phyloP scores from a whole-genome alignment of 1,140 invertebrate genomes.

The Ganaspis sp. region DNA sequence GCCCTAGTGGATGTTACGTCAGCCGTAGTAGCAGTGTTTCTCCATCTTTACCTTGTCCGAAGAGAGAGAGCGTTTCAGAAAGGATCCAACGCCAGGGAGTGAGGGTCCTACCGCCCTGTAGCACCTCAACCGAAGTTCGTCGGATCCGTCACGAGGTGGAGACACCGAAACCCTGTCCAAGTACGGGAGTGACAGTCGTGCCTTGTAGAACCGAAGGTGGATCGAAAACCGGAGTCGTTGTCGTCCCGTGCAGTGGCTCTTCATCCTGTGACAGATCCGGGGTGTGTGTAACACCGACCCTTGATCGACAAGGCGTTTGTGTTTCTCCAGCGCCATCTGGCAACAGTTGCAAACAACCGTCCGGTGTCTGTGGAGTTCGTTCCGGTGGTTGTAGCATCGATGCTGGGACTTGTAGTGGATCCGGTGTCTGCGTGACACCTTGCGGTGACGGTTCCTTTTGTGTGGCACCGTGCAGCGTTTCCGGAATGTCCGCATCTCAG shows the following conservation, averaged over 20 bases:
- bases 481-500: slow-evolving; percentile 57
- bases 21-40: slow-evolving; percentile 49
- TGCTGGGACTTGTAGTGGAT: slow-evolving; percentile 54
- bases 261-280: slow-evolving; percentile 58
- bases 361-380: slow-evolving; percentile 63
- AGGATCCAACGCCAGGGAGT: slow-evolving; percentile 58
- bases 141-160: slow-evolving; percentile 63
- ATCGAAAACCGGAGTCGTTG: slow-evolving; percentile 67
- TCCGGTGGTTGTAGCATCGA: slow-evolving; percentile 62
- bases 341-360: slow-evolving; percentile 59
- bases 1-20: slow-evolving; percentile 58
- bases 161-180: slow-evolving; percentile 57
- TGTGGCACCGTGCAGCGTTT: slow-evolving; percentile 62
- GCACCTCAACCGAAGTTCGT: slow-evolving; percentile 60
- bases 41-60: slow-evolving; percentile 62
- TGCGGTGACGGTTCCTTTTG: slow-evolving; percentile 62
- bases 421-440: slow-evolving; percentile 60
- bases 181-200: slow-evolving; percentile 69
- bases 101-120: slow-evolving; percentile 59
- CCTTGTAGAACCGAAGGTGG: slow-evolving; percentile 66
- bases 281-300: slow-evolving; percentile 65
- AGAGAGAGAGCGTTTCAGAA: slow-evolving; percentile 53
- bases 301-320: slow-evolving; percentile 67
- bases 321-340: slow-evolving; percentile 68
- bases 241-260: slow-evolving; percentile 67